These are phyloP conservation scores for Camelus bactrianus DNA, from an alignment of 2,113 vertebrate species.

Conservation along the genomic window DNA sequence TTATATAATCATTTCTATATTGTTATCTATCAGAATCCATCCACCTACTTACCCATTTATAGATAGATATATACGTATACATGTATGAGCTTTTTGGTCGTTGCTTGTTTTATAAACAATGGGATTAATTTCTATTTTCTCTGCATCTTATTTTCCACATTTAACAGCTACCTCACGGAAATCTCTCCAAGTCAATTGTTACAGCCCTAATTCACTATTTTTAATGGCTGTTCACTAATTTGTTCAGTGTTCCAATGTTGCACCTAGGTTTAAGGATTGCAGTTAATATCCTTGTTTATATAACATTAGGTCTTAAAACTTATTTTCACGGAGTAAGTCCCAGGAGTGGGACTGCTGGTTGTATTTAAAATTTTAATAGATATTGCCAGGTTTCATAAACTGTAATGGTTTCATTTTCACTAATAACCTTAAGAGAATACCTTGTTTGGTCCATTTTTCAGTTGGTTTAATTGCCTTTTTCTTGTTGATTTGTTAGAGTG, in stretches of 20 bases:
- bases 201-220: not conserved
- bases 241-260: not conserved
- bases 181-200: not conserved
- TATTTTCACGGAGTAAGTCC: not conserved
- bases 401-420: not conserved
- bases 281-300: not conserved
- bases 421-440: not conserved
- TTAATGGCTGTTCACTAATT: not conserved
- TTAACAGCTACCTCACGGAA: not conserved
- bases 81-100: not conserved
- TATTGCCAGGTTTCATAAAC: not conserved
- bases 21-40: not conserved
- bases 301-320: not conserved
- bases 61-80: not conserved
- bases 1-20: not conserved
- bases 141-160: not conserved
- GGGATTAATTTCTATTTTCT: not conserved
- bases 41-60: not conserved
- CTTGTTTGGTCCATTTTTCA: not conserved
- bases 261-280: not conserved
- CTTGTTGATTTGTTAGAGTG: not conserved
- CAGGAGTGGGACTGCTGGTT: not conserved
- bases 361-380: conserved; percentile 2
- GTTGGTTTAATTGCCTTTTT: not conserved
- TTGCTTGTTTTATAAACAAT: not conserved